A percentile compares a stretch with the other conserved stretches of the same genome.
Conservation (phyloP, 53 echinoderm and acorn worm species). For the Arbacia lixula region DNA sequence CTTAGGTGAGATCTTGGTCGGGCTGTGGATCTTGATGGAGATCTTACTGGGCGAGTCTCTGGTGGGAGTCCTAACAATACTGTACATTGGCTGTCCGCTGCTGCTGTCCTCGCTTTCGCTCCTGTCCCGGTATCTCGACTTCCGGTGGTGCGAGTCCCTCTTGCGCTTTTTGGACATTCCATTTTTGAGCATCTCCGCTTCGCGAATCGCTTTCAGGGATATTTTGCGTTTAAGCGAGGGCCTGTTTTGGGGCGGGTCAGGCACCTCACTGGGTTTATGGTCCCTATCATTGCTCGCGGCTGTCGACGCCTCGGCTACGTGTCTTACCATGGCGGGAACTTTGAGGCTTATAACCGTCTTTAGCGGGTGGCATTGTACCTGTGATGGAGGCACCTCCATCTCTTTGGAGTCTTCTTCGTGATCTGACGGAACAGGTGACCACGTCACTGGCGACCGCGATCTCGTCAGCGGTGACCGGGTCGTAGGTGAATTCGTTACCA, state of each 20-base stretch:
- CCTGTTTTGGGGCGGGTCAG: background rate
- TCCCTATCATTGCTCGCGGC: background rate
- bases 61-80: slow-evolving; percentile 53
- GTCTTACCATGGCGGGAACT: too few species aligned
- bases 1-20: slow-evolving; percentile 59
- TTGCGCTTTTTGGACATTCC: slow-evolving; percentile 44
- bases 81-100: slow-evolving; percentile 26
- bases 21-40: slow-evolving; percentile 53
- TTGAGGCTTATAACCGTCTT: too few species aligned
- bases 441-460: too few species aligned
- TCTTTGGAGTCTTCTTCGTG: too few species aligned
- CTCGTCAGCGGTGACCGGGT: too few species aligned
- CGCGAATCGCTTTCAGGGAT: slow-evolving; percentile 46
- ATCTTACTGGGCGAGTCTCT: slow-evolving; percentile 47
- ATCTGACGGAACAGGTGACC: too few species aligned
- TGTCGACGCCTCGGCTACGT: too few species aligned
- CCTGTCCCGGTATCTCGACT: slow-evolving; percentile 16
- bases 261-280: slow-evolving; percentile 7
- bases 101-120: background rate
- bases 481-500: too few species aligned
- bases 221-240: slow-evolving; percentile 46
- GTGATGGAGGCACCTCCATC: too few species aligned
- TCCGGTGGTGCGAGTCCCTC: slow-evolving; percentile 29
- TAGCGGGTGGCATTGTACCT: too few species aligned
- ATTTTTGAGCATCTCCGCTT: slow-evolving; percentile 34